A percentile compares a stretch with the other conserved stretches of the same genome.
Conservation (phyloP, 1,140 invertebrate species). For the Drosophila burlai region DNA sequence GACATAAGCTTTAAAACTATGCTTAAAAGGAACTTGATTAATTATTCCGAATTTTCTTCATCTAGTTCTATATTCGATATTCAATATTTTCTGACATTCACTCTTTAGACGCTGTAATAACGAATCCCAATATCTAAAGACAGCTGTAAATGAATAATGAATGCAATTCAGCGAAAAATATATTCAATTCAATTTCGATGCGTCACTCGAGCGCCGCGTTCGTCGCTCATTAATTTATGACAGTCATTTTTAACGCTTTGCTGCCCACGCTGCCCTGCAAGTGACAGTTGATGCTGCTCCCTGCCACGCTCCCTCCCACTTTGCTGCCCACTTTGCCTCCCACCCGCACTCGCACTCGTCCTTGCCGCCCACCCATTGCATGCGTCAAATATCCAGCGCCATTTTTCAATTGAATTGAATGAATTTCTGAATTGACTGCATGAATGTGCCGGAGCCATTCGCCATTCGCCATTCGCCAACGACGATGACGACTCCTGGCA, state of each 20-base stretch:
- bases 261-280: constrained; percentile 64
- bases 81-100: not conserved
- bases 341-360: not conserved
- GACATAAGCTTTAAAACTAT: not conserved
- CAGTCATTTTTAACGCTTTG: constrained; percentile 81
- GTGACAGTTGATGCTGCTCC: constrained; percentile 67
- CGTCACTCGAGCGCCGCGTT: constrained; percentile 60
- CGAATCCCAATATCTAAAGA: constrained; percentile 20
- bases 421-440: constrained; percentile 71
- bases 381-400: constrained; percentile 73
- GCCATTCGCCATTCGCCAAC: constrained; percentile 3
- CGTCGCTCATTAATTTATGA: constrained; percentile 79
- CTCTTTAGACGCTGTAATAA: not conserved
- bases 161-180: constrained; percentile 77
- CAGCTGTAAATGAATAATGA: constrained; percentile 81
- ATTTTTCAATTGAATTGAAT: constrained; percentile 82
- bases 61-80: not conserved
- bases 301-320: constrained; percentile 4
- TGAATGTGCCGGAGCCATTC: constrained; percentile 43
- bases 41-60: not conserved
- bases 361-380: constrained; percentile 25
- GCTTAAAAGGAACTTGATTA: not conserved
- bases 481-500: constrained; percentile 9
- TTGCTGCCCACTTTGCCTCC: not conserved
- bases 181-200: constrained; percentile 79